These are phyloP conservation scores for Bergia puertoricense DNA, from an alignment of 92 coral and sea anemone genomes.

Conservation along the genomic window DNA sequence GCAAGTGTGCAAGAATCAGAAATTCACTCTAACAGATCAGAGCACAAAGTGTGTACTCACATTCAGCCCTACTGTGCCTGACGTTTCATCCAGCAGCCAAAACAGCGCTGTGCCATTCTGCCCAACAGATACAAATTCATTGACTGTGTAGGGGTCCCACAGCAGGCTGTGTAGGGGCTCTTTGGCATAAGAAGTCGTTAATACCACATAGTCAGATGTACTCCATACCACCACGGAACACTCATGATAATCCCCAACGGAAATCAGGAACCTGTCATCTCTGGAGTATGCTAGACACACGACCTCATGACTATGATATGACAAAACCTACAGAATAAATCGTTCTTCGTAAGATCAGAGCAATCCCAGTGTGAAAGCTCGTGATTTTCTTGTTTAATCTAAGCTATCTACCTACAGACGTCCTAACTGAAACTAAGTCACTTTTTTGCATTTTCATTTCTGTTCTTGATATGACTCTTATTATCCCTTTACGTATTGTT, in stretches of 20 bases:
- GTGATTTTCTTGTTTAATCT: too few relatives aligned
- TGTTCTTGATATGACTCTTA: too few relatives aligned
- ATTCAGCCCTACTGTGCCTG: constrained; percentile 70
- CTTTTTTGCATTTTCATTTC: too few relatives aligned
- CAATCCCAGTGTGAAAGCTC: too few relatives aligned
- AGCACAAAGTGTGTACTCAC: constrained; percentile 51
- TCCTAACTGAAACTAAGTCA: too few relatives aligned
- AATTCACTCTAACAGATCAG: neutral
- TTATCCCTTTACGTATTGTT: too few relatives aligned
- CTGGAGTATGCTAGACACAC: constrained; percentile 88
- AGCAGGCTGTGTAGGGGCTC: constrained; percentile 84
- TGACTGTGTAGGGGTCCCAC: constrained; percentile 97
- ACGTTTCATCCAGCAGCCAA: constrained; percentile 97
- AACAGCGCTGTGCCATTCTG: constrained; percentile 87
- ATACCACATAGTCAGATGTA: constrained; percentile 68
- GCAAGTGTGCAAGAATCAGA: neutral
- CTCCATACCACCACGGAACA: constrained; percentile 97
- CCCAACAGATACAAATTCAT: constrained; percentile 92
- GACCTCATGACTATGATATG: constrained; percentile 84
- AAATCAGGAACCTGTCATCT: constrained; percentile 95
- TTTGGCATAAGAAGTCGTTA: constrained; percentile 86
- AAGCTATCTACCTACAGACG: too few relatives aligned
- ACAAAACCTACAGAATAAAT: constrained; percentile 65
- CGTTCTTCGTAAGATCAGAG: too few relatives aligned
- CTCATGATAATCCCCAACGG: constrained; percentile 96